Percentiles rank a stretch among this genome's conserved stretches.
Conservation (phyloP, 2,113 vertebrate genomes). For the Heterotilapia buettikoferi region DNA sequence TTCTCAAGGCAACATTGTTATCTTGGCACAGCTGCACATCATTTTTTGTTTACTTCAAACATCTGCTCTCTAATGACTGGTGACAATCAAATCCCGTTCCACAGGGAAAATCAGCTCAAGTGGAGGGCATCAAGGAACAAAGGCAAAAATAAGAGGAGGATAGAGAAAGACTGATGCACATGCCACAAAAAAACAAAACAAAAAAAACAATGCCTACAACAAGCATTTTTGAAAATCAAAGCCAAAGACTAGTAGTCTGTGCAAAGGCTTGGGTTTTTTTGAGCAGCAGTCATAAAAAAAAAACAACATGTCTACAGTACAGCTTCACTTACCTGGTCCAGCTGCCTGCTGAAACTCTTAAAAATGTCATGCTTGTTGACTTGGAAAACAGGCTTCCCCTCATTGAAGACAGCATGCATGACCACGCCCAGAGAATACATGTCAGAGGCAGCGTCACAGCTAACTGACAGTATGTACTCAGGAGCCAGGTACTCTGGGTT, state of each 20-base stretch:
- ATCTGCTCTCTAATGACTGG: background rate
- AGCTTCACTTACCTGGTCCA: slow-evolving; percentile 85
- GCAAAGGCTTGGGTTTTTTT: background rate
- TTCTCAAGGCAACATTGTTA: background rate
- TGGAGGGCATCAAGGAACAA: background rate
- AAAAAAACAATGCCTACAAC: background rate
- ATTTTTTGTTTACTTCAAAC: background rate
- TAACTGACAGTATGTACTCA: slow-evolving; percentile 97
- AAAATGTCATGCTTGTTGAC: slow-evolving; percentile 98
- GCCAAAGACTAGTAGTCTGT: background rate
- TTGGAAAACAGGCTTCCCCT: slow-evolving; percentile 94
- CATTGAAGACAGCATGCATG: slow-evolving; percentile 93
- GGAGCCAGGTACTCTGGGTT: slow-evolving; percentile 97
- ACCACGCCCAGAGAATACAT: slow-evolving; percentile 97
- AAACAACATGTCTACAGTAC: background rate
- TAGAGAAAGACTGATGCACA: background rate
- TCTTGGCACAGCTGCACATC: background rate
- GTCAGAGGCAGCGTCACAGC: slow-evolving; percentile 94
- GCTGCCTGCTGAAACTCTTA: slow-evolving; percentile 96
- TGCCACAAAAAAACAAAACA: background rate
- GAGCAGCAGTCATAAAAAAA: background rate
- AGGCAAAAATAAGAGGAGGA: background rate
- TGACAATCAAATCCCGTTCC: background rate
- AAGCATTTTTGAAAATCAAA: background rate
- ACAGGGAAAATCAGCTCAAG: background rate